These are phyloP conservation scores for Liopterus haemorrhoidalis DNA, from an alignment of 2,888 invertebrate genomes.

Conservation along the genomic window DNA sequence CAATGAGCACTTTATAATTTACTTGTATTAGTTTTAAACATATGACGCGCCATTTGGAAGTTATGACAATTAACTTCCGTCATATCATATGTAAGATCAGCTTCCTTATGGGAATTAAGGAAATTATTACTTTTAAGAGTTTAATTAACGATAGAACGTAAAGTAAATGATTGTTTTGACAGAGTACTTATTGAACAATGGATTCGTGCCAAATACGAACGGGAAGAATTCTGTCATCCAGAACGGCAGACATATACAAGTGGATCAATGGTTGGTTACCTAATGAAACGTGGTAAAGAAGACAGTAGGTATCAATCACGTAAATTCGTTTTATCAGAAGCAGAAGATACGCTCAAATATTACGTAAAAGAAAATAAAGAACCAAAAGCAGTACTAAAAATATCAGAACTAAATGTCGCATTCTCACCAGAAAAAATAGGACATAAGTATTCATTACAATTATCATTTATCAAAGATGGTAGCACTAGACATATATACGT, in stretches of 20 bases:
- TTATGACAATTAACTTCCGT: no score
- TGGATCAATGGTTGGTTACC: slow-evolving; percentile 76
- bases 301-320: slow-evolving; percentile 77
- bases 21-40: no score
- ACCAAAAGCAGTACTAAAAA: slow-evolving; percentile 73
- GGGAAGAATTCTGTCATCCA: slow-evolving; percentile 78
- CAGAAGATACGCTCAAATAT: slow-evolving; percentile 74
- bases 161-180: no score
- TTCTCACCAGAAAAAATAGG: slow-evolving; percentile 79
- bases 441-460: slow-evolving; percentile 73
- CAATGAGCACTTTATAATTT: no score
- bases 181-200: slow-evolving; percentile 85
- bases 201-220: slow-evolving; percentile 85
- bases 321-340: slow-evolving; percentile 75
- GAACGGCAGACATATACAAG: slow-evolving; percentile 74
- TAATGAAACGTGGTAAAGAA: slow-evolving; percentile 86
- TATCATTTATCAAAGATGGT: slow-evolving; percentile 80
- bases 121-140: no score
- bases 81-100: no score
- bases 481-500: slow-evolving; percentile 82
- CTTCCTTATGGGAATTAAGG: no score
- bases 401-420: slow-evolving; percentile 78
- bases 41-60: no score
- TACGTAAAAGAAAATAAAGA: slow-evolving; percentile 69
- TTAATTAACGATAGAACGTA: no score